These are phyloP conservation scores for Anticlea derivata DNA, from an alignment of 2,888 invertebrate genomes.

Conservation along the genomic window DNA sequence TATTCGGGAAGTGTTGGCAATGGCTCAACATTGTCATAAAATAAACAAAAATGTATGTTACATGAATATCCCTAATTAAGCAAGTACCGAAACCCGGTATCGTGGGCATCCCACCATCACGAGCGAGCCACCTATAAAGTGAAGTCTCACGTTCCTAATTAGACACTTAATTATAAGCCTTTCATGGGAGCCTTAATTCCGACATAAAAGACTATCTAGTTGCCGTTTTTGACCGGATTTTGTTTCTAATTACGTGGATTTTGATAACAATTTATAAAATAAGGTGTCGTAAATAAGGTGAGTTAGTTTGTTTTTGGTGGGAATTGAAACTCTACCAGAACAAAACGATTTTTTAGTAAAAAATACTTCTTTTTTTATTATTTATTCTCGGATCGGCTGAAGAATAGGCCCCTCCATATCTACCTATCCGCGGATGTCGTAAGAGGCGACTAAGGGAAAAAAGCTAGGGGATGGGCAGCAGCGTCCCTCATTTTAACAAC, in stretches of 20 bases:
- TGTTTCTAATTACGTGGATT: constrained; percentile 53
- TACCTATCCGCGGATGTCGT: no score
- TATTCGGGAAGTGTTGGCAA: no score
- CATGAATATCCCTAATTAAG: constrained; percentile 78
- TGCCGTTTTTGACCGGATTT: constrained; percentile 69
- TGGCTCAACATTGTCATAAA: no score
- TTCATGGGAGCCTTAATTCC: constrained; percentile 79
- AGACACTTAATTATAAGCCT: constrained; percentile 80
- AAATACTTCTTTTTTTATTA: not conserved
- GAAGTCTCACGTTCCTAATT: constrained; percentile 81
- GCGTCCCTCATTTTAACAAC: no score
- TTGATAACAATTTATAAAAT: constrained; percentile 43
- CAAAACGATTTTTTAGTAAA: no score
- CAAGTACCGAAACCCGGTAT: constrained; percentile 78
- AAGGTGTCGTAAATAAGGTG: constrained; percentile 27
- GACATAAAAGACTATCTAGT: constrained; percentile 71
- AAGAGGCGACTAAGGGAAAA: no score
- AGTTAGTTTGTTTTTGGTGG: constrained; percentile 10
- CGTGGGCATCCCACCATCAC: constrained; percentile 64
- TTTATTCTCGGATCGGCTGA: no score
- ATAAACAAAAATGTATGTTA: constrained; percentile 47
- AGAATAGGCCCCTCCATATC: no score
- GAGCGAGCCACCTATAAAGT: constrained; percentile 75
- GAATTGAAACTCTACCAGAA: constrained; percentile 8
- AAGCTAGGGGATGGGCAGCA: no score